Evolutionary conservation across 2,888 invertebrate species (phyloP), one percentile per base, ranked within the genome.

Genomic region (Lacanobia oleracea): DNA sequence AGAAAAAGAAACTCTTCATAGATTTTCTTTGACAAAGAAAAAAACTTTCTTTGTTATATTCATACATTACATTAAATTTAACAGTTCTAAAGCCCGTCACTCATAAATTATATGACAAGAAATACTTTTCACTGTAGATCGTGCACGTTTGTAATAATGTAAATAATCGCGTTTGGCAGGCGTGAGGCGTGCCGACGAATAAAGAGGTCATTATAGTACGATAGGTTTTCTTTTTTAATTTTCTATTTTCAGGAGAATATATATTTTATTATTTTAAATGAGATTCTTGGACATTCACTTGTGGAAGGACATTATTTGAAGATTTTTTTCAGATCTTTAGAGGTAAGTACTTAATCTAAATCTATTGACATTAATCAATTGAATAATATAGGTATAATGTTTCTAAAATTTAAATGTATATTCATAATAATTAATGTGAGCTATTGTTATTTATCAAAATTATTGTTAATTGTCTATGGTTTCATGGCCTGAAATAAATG

Each of bases 111-210:
- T 71, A 45, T 45, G 16, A 27, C 51, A 69, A 63, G 53, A 76
- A 61, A 65, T 51, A 65, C 43, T 56, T 76, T 79, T 62, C 54
- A 61, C 5, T 72, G 72, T 40, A 57, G 56, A 65, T 72, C 73
- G 65, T 72, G 79, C 54, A n/a, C 51, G 61, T 48, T 56, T 37
- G n/a, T 57, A 57, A 21, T 54, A 50, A 56, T 65, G 50, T 72
- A 76, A 64, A 78, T 75, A 76, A 72, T 61, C 43, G 56, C 45
- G 79, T 72, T 70, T 70, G 61, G 50, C 50, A 60, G 60, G 5
- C 54, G 37, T 56, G 65, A 60, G 60, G 5, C 54, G 37, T 61
- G 65, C 37, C 54, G 54, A 21, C 18, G 40, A 40, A 16, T 62
- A 33, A 56, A 61, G 61, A 72, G 56, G 43, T 79, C 60, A 56